phyloP scores from a whole-genome alignment of 2,113 vertebrate genomes.

The Leucosticte australis region DNA sequence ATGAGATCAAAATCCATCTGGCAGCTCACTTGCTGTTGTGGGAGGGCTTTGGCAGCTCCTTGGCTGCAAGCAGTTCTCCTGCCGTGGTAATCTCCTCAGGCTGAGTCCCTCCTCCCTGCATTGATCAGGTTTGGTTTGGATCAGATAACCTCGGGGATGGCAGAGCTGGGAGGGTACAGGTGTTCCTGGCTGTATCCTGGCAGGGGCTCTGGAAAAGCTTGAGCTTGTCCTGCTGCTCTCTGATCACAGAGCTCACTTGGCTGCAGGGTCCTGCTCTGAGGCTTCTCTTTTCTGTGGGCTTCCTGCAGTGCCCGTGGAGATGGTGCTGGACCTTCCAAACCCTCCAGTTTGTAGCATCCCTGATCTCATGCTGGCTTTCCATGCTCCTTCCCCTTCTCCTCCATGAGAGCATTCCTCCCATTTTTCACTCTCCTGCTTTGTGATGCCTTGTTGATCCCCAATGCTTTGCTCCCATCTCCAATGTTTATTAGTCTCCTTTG shows the following conservation, averaged over 20 bases:
- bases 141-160: background rate
- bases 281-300: background rate
- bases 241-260: accelerated
- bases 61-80: background rate
- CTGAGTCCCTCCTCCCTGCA: background rate
- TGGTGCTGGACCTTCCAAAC: background rate
- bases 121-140: background rate
- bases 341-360: background rate
- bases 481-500: background rate
- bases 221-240: background rate
- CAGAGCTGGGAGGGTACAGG: background rate
- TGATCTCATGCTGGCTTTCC: background rate
- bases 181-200: background rate
- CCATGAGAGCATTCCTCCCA: background rate
- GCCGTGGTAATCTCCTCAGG: background rate
- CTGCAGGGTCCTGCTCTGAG: background rate
- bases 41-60: background rate
- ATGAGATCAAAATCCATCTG: conserved; percentile 58
- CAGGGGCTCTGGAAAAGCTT: background rate
- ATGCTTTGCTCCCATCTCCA: background rate
- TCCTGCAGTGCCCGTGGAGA: background rate
- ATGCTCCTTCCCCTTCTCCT: background rate
- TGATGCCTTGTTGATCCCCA: background rate
- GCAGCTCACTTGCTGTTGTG: background rate
- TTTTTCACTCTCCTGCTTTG: background rate